Evolutionary conservation across 2,797 vertebrate species (phyloP).

Genomic region (Ptychadena robeensis): DNA sequence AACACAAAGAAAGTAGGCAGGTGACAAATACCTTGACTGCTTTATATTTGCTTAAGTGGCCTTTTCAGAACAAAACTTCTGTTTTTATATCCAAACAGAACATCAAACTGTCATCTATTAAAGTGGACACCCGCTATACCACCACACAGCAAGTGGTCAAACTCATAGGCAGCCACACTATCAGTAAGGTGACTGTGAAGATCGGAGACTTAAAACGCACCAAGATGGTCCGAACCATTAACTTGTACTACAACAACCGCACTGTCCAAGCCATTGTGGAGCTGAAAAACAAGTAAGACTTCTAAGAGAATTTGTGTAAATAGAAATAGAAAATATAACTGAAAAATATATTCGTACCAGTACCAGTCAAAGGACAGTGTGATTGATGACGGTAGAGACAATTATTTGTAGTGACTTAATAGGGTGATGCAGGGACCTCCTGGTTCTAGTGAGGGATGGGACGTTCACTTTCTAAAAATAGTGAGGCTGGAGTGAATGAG

Average conservation of each 20-base stretch:
- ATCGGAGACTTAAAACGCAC: constrained; percentile 97
- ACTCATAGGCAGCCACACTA: constrained; percentile 97
- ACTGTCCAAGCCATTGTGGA: constrained; percentile 98
- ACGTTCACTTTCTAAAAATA: too few relatives aligned
- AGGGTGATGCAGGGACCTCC: too few relatives aligned
- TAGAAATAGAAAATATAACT: too few relatives aligned
- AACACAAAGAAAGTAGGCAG: too few relatives aligned
- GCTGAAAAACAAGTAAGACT: constrained; percentile 93
- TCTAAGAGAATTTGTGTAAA: constrained; percentile 6
- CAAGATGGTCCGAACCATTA: constrained; percentile 98
- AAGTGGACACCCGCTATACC: constrained; percentile 98
- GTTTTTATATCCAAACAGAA: constrained; percentile 77
- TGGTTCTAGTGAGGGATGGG: too few relatives aligned
- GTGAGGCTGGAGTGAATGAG: too few relatives aligned
- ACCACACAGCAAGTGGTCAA: constrained; percentile 99
- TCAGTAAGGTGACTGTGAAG: constrained; percentile 98
- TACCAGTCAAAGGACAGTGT: not conserved
- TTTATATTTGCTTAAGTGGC: too few relatives aligned
- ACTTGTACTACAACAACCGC: constrained; percentile 98
- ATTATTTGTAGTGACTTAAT: not conserved
- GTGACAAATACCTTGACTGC: too few relatives aligned
- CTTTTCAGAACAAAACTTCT: not conserved
- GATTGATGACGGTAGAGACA: too few relatives aligned
- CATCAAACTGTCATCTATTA: constrained; percentile 98
- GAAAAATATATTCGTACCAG: too few relatives aligned